Percentiles rank a stretch among this genome's conserved stretches.
These are phyloP conservation scores for Macheiramphus alcinus DNA, from an alignment of 2,113 vertebrate genomes.

Conservation along the genomic window DNA sequence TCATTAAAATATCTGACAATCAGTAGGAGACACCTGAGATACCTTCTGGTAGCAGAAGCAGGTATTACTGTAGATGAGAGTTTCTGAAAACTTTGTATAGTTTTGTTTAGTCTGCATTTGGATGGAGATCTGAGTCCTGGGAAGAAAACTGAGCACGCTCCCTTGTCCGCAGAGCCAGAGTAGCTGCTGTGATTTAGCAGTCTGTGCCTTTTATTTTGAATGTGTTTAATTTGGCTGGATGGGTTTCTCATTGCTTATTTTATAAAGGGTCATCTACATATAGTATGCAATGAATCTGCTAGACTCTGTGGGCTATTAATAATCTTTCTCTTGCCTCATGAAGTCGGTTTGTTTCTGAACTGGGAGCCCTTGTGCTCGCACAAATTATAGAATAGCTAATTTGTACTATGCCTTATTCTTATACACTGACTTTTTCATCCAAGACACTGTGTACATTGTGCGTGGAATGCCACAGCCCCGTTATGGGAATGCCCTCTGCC, in stretches of 20 bases:
- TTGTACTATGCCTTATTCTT: neutral
- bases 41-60: neutral
- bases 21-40: neutral
- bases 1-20: neutral
- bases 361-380: neutral
- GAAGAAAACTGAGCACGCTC: neutral
- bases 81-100: neutral
- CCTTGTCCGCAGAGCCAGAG: neutral
- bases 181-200: neutral
- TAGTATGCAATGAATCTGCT: neutral
- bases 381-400: neutral
- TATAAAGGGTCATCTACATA: neutral
- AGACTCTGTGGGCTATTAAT: neutral
- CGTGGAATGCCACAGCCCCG: neutral
- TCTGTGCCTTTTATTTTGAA: neutral
- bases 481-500: neutral
- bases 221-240: neutral
- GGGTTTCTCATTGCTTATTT: neutral
- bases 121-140: neutral
- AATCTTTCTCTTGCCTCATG: neutral
- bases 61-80: neutral
- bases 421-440: neutral
- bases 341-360: neutral
- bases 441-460: conserved; percentile 18
- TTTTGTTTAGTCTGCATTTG: neutral